Evolutionary conservation across 2,113 vertebrate genomes (phyloP).

Genomic region (Mobula birostris): DNA sequence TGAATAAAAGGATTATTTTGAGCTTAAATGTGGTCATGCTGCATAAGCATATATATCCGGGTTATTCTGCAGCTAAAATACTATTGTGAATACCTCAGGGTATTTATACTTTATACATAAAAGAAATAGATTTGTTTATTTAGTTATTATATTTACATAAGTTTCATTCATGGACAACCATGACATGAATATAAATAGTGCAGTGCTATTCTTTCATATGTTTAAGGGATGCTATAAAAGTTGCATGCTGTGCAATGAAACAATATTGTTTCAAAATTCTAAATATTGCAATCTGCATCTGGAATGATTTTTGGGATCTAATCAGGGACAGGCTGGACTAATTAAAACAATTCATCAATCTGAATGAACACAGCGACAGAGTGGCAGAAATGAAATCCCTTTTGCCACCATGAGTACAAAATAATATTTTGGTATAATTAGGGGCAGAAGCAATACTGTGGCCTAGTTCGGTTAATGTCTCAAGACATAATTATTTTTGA

Average conservation of each 20-base stretch:
- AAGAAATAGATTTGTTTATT: not conserved
- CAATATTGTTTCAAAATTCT: not conserved
- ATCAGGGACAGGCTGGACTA: not conserved
- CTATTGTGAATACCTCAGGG: not conserved
- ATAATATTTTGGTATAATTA: slow-evolving; percentile 1
- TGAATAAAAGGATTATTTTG: slow-evolving; percentile 15
- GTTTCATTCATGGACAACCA: not conserved
- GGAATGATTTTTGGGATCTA: slow-evolving; percentile 35
- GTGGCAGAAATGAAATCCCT: not conserved
- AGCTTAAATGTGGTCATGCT: not conserved
- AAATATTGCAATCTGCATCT: slow-evolving; percentile 30
- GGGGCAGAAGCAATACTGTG: not conserved
- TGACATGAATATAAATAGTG: not conserved
- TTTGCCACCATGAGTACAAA: not conserved
- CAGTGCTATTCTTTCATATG: not conserved
- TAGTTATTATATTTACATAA: not conserved
- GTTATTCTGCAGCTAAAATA: not conserved
- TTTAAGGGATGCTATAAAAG: not conserved
- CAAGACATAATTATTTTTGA: not conserved
- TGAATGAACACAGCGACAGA: slow-evolving; percentile 17
- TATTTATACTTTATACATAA: not conserved
- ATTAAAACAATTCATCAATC: slow-evolving; percentile 36
- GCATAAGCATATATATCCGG: not conserved
- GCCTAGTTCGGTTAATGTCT: not conserved
- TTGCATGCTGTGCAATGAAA: not conserved